Percentiles rank a stretch among this genome's conserved stretches.
These are phyloP conservation scores for Indicator indicator DNA, from an alignment of 2,113 vertebrate species.

Conservation along the genomic window DNA sequence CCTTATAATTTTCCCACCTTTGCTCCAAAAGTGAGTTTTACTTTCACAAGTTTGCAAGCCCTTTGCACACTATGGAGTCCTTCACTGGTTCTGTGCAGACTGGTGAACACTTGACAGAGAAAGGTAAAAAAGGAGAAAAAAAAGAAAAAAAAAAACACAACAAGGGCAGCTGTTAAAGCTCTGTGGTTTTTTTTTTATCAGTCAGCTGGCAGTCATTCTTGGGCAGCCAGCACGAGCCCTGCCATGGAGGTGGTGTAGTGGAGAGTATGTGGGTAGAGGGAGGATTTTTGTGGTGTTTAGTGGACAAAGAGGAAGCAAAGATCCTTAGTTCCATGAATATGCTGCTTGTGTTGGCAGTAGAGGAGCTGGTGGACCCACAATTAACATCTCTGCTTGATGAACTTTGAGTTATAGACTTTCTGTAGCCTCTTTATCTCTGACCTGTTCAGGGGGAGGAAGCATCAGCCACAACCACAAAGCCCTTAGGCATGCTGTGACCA, in stretches of 20 bases:
- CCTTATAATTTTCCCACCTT: not conserved
- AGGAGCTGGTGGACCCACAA: not conserved
- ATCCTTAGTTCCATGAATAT: not conserved
- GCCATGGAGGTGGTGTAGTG: not conserved
- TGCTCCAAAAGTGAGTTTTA: not conserved
- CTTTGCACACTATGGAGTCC: not conserved
- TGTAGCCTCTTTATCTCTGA: not conserved
- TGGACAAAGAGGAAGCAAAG: not conserved
- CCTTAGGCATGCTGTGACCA: not conserved
- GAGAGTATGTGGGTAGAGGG: not conserved
- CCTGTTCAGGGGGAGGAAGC: not conserved
- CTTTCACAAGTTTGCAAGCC: not conserved
- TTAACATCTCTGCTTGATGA: not conserved
- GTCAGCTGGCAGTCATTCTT: not conserved
- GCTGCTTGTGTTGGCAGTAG: not conserved
- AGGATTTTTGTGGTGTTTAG: not conserved
- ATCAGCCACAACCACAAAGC: not conserved
- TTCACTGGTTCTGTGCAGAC: not conserved
- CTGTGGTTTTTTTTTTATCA: not conserved
- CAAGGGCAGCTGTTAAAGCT: not conserved
- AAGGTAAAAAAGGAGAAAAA: not conserved
- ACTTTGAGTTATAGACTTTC: not conserved
- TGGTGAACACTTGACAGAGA: not conserved
- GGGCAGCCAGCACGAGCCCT: not conserved
- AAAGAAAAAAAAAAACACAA: rapidly evolving